Evolutionary conservation across 2,888 invertebrate genomes (phyloP), one percentile per base, ranked within the genome.

Genomic region (Philereme transversata): DNA sequence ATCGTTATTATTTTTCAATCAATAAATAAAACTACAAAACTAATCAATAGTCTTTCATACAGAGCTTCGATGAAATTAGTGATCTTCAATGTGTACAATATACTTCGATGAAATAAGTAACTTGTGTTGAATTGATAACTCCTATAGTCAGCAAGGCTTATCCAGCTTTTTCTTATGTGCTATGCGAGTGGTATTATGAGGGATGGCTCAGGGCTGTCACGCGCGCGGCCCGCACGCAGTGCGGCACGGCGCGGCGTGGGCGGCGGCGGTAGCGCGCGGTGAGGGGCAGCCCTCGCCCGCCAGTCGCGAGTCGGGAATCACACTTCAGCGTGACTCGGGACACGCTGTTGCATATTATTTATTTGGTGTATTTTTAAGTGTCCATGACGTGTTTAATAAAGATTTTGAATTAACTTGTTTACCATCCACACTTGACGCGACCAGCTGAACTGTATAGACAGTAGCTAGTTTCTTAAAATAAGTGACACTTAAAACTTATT

Each of bases 401-500:
- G 5, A 52, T 10, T n/a, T 44, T 6, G 10, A 52, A 44, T 52
- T 45, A 36, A 36, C 4, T 36, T 44, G 35, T 45, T 36, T 6
- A 10, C 9, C 11, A n/a, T 34, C 22, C n/a, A 11, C n/a, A 43
- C 7, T 35, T 9, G 41, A 8, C 47, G 41, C 7, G 22, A 46
- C n/a, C 22, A 5, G 53, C 22, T 38, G 22, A 36, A 36, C 9
- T 46, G 11, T 45, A 36, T 5, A 52, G 36, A 41, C 46, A 5
- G 36, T 9, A 47, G 22, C 33, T 11, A 10, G 41, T 48, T 5
- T 7, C 34, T 11, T 49, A 51, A 51, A 46, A 41, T 38, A 38
- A 50, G 7, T 38, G 34, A 44, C 45, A 57, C 46, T 36, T 33
- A 51, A 40, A 40, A 5, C 44, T 35, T 58, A 58, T 45, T 59